Percentiles rank a stretch among this genome's conserved stretches.
These are phyloP conservation scores for Thaumetopoea pityocampa DNA, from an alignment of 1,140 invertebrate genomes.

Conservation along the genomic window DNA sequence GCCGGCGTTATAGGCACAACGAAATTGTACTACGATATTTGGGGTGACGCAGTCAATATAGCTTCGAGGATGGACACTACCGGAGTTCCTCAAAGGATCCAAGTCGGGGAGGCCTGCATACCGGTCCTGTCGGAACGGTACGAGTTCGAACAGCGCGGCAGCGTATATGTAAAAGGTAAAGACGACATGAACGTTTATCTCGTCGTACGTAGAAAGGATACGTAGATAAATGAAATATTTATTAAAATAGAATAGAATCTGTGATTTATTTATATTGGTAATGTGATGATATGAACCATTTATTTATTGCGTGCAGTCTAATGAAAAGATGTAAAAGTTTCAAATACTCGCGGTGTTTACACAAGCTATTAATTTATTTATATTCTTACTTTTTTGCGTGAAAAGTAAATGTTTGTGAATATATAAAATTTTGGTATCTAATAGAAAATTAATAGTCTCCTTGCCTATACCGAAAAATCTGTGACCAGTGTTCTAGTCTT, in stretches of 20 bases:
- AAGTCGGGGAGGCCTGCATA: constrained; percentile 87
- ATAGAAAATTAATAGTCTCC: constrained; percentile 35
- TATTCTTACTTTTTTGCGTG: constrained; percentile 26
- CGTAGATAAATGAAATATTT: constrained; percentile 43
- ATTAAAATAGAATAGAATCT: constrained; percentile 68
- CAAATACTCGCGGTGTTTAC: constrained; percentile 34
- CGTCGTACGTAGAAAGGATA: constrained; percentile 75
- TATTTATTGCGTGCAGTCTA: constrained; percentile 39
- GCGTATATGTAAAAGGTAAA: constrained; percentile 96
- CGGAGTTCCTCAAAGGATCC: constrained; percentile 89
- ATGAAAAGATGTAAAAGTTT: constrained; percentile 22
- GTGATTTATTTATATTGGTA: constrained; percentile 70
- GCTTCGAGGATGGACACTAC: constrained; percentile 97
- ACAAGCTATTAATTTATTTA: constrained; percentile 30
- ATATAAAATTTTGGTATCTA: constrained; percentile 15
- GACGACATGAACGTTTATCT: constrained; percentile 95
- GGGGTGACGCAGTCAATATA: constrained; percentile 99
- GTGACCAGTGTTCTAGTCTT: constrained; percentile 65
- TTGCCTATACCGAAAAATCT: constrained; percentile 52
- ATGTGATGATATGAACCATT: constrained; percentile 38
- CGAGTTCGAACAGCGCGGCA: constrained; percentile 88
- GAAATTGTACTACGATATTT: constrained; percentile 98
- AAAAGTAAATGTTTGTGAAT: constrained; percentile 17
- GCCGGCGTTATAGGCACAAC: constrained; percentile 97
- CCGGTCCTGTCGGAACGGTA: constrained; percentile 81